Conservation (phyloP, 2,888 invertebrate species). For the Hemaris fuciformis region DNA sequence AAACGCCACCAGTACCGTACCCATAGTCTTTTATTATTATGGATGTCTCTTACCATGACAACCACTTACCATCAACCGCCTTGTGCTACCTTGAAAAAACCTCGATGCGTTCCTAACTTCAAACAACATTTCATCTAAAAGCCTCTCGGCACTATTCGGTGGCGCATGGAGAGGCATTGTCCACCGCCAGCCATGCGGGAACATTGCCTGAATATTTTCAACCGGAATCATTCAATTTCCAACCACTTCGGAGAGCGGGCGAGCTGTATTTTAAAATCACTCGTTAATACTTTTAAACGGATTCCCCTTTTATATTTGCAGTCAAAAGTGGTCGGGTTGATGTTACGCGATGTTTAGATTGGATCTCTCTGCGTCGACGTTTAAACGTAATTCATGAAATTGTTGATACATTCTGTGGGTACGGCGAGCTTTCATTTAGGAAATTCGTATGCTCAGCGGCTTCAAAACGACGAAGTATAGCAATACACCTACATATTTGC, state of each 20-base stretch:
- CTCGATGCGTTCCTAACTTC: neutral
- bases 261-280: neutral
- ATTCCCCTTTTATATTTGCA: neutral
- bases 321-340: neutral
- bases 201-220: neutral
- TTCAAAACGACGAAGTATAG: neutral
- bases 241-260: neutral
- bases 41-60: too few relatives aligned
- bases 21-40: too few relatives aligned
- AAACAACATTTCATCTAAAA: neutral
- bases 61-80: too few relatives aligned
- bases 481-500: neutral
- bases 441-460: neutral
- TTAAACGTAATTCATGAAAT: neutral
- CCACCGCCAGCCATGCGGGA: neutral
- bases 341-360: constrained; percentile 25
- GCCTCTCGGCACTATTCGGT: neutral
- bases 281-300: neutral
- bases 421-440: neutral
- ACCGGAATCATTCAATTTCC: neutral
- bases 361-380: constrained; percentile 27
- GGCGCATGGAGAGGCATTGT: neutral
- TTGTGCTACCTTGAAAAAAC: too few relatives aligned
- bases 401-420: neutral
- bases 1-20: too few relatives aligned